These are phyloP conservation scores for Andricus curvator DNA, from an alignment of 2,888 invertebrate species.

Conservation along the genomic window DNA sequence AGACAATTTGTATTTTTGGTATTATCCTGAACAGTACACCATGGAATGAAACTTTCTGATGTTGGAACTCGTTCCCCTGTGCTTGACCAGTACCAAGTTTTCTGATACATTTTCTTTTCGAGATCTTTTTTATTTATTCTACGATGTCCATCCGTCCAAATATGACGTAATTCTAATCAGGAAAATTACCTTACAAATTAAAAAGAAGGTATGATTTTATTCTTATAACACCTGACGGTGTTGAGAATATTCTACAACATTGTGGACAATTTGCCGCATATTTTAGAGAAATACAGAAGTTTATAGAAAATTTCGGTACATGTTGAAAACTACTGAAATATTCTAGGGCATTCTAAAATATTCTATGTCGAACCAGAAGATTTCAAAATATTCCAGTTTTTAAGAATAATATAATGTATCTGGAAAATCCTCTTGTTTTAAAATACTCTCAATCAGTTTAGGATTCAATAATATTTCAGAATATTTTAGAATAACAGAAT, in stretches of 20 bases:
- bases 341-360: too few species aligned
- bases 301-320: too few species aligned
- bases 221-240: neutral
- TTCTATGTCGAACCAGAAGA: too few species aligned
- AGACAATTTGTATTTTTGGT: conserved; percentile 53
- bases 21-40: conserved; percentile 53
- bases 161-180: conserved; percentile 52
- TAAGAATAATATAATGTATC: too few species aligned
- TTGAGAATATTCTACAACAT: neutral
- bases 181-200: neutral
- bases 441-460: too few species aligned
- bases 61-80: conserved; percentile 45
- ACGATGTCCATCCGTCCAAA: conserved; percentile 55
- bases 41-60: conserved; percentile 54
- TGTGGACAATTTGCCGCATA: neutral
- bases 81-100: conserved; percentile 54
- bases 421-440: too few species aligned
- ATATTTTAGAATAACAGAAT: too few species aligned
- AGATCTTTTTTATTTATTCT: neutral
- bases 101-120: neutral
- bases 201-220: neutral
- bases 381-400: too few species aligned
- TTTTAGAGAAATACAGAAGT: too few species aligned
- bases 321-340: too few species aligned
- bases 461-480: too few species aligned